Percentiles rank a stretch among this genome's conserved stretches.
Conservation (phyloP, 1,140 invertebrate species). For the Homalodisca vitripennis region DNA sequence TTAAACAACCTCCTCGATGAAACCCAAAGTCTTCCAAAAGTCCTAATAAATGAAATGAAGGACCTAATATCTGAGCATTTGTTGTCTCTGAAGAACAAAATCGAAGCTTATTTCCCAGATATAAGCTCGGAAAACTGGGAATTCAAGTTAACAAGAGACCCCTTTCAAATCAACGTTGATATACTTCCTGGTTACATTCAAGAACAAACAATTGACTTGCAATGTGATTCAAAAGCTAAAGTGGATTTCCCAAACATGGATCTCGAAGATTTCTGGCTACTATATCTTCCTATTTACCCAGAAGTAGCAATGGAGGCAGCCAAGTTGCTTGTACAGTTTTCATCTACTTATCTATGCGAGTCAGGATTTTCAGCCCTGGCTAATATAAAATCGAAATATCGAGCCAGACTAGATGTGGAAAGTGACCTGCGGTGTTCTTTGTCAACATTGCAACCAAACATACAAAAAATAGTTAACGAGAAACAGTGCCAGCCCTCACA, state of each 20-base stretch:
- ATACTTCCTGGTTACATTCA: slow-evolving; percentile 12
- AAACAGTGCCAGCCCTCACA: slow-evolving; percentile 34
- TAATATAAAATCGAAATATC: slow-evolving; percentile 37
- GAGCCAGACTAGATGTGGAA: slow-evolving; percentile 28
- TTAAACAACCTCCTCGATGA: slow-evolving; percentile 26
- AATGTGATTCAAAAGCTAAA: slow-evolving; percentile 24
- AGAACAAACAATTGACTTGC: slow-evolving; percentile 19
- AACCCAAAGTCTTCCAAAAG: slow-evolving; percentile 23
- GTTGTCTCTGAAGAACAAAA: slow-evolving; percentile 16
- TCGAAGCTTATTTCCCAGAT: slow-evolving; percentile 26
- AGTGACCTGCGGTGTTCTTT: slow-evolving; percentile 30
- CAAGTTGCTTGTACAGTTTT: slow-evolving; percentile 35
- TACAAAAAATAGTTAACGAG: slow-evolving; percentile 30
- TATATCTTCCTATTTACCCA: slow-evolving; percentile 28
- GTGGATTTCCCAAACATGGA: slow-evolving; percentile 6
- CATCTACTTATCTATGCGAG: slow-evolving; percentile 37
- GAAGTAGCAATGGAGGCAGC: slow-evolving; percentile 24
- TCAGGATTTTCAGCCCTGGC: slow-evolving; percentile 36
- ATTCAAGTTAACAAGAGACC: slow-evolving; percentile 23
- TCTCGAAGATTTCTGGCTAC: slow-evolving; percentile 30
- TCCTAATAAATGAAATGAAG: slow-evolving; percentile 9
- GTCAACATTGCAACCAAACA: slow-evolving; percentile 31
- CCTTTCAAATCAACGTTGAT: slow-evolving; percentile 28
- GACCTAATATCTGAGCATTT: slow-evolving; percentile 23
- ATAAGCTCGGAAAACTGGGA: slow-evolving; percentile 26